Conservation (phyloP, 2,888 invertebrate species). For the Sceliomorpha sp. region DNA sequence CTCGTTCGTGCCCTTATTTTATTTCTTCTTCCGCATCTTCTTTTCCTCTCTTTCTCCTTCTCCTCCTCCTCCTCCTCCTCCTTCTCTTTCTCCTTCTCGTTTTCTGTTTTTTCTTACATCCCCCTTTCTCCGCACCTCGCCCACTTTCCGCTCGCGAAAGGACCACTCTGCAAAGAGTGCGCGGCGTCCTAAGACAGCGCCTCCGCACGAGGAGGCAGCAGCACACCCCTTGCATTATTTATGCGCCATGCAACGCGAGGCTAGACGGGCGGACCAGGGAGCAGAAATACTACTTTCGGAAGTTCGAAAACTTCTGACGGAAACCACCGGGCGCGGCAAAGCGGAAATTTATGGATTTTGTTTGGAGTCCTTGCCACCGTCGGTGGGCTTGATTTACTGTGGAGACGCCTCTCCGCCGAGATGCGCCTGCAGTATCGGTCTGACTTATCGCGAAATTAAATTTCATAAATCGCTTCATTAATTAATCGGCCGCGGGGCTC, state of each 20-base stretch:
- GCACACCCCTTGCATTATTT: slow-evolving; percentile 71
- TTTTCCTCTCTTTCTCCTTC: slow-evolving; percentile 13
- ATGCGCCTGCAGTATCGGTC: slow-evolving; percentile 50
- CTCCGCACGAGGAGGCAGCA: slow-evolving; percentile 25
- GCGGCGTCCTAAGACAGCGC: slow-evolving; percentile 40
- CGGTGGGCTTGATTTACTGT: slow-evolving; percentile 72
- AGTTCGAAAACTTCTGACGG: slow-evolving; percentile 78
- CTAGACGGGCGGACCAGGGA: slow-evolving; percentile 58
- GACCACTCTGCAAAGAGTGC: slow-evolving; percentile 47
- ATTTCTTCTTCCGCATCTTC: slow-evolving; percentile 13
- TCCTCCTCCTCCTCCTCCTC: slow-evolving; percentile 17
- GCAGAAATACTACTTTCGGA: slow-evolving; percentile 77
- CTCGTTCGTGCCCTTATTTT: not conserved
- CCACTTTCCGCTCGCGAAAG: slow-evolving; percentile 38
- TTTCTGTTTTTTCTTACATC: slow-evolving; percentile 20
- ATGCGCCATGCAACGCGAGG: slow-evolving; percentile 61
- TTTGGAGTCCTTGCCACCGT: slow-evolving; percentile 70
- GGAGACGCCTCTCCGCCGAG: slow-evolving; percentile 60
- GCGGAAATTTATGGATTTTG: slow-evolving; percentile 79
- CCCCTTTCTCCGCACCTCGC: slow-evolving; percentile 23
- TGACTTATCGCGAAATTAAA: slow-evolving; percentile 50
- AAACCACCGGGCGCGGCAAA: slow-evolving; percentile 74
- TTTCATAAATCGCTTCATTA: slow-evolving; percentile 50
- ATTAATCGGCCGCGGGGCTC: no score
- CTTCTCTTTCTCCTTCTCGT: slow-evolving; percentile 22